These are phyloP conservation scores for Patella ulyssiponensis DNA, from an alignment of 2,888 invertebrate species.

Conservation along the genomic window DNA sequence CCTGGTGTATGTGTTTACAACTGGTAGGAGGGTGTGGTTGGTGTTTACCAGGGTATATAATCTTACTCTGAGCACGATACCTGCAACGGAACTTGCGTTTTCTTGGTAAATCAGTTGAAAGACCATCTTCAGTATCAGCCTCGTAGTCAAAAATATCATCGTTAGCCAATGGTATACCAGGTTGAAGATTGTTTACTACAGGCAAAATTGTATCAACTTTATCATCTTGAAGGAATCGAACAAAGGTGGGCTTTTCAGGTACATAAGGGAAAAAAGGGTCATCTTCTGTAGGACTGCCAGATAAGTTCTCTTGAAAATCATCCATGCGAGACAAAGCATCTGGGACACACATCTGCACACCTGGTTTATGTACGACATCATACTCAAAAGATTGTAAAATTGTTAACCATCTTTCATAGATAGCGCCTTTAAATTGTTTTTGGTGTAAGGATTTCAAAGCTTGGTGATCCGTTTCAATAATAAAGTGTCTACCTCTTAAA, in stretches of 20 bases:
- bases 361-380: conserved; percentile 16
- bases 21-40: too few relatives aligned
- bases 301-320: conserved; percentile 1
- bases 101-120: not conserved
- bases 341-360: conserved; percentile 8
- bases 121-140: not conserved
- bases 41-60: too few relatives aligned
- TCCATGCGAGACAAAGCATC: conserved; percentile 13
- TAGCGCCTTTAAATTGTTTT: conserved; percentile 28
- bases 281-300: conserved; percentile 22
- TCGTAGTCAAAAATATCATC: not conserved
- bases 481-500: conserved; percentile 23
- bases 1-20: too few relatives aligned
- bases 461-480: conserved; percentile 27
- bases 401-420: conserved; percentile 23
- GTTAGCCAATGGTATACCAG: too few relatives aligned
- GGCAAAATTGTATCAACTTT: conserved; percentile 5
- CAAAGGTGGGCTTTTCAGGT: conserved; percentile 12
- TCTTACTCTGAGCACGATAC: too few relatives aligned
- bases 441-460: conserved; percentile 24
- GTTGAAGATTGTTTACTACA: not conserved
- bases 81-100: too few relatives aligned
- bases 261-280: conserved; percentile 23
- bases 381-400: conserved; percentile 3
- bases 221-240: conserved; percentile 9